These are phyloP conservation scores for Amphilophus citrinellus DNA, from an alignment of 2,113 vertebrate genomes.

Conservation along the genomic window DNA sequence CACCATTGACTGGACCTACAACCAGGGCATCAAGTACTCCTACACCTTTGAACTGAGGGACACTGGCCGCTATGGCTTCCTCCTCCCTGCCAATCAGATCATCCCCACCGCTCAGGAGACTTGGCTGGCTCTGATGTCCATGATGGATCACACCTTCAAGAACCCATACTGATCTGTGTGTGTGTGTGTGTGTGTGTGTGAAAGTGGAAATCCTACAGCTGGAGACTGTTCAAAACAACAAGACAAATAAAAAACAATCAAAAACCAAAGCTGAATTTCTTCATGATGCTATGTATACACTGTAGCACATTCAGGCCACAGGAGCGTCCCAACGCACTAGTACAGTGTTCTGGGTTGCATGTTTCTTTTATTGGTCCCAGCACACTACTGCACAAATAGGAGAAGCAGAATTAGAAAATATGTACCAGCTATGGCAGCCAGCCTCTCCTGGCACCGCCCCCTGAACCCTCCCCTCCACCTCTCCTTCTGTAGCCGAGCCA, in stretches of 20 bases:
- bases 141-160: constrained; percentile 85
- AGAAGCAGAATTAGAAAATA: neutral
- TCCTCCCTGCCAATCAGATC: constrained; percentile 91
- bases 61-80: constrained; percentile 88
- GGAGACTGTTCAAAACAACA: neutral
- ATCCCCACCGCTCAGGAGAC: constrained; percentile 91
- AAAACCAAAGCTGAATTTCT: neutral
- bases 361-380: neutral
- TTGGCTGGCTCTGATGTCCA: constrained; percentile 87
- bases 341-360: neutral
- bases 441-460: neutral
- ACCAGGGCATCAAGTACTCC: constrained; percentile 92
- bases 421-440: neutral
- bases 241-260: constrained; percentile 20
- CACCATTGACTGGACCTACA: constrained; percentile 93
- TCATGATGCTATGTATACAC: neutral
- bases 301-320: neutral
- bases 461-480: neutral
- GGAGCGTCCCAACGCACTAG: neutral
- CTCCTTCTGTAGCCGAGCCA: neutral
- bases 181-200: neutral
- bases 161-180: constrained; percentile 81
- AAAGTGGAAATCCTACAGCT: neutral
- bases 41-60: constrained; percentile 95
- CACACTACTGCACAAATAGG: neutral